Evolutionary conservation across 1,140 invertebrate genomes (phyloP).

Genomic region (Cotesia vestalis): DNA sequence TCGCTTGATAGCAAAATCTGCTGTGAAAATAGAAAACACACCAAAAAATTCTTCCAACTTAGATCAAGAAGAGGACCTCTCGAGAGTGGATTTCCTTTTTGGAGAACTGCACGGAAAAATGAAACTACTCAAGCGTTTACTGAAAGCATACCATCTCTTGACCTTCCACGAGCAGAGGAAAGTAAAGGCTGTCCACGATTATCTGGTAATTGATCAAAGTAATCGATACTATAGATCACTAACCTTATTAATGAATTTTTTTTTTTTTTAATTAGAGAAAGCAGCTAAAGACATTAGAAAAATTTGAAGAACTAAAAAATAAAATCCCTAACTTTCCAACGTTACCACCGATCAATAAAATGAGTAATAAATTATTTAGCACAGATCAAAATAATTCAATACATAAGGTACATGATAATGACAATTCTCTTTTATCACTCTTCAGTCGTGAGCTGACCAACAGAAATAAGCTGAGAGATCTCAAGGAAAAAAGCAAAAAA

Average conservation of each 20-base stretch:
- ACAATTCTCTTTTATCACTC: constrained; percentile 16
- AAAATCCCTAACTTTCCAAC: constrained; percentile 11
- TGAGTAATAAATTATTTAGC: not conserved
- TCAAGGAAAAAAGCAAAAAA: not conserved
- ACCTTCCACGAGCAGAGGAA: constrained; percentile 45
- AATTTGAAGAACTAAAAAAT: constrained; percentile 44
- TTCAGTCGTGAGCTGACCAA: not conserved
- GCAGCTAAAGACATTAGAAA: constrained; percentile 44
- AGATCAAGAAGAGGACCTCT: not conserved
- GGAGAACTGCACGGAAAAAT: constrained; percentile 45
- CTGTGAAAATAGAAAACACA: not conserved
- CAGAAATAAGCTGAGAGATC: not conserved
- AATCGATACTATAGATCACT: not conserved
- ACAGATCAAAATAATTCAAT: not conserved
- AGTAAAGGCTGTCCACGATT: constrained; percentile 48
- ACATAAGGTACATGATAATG: constrained; percentile 41
- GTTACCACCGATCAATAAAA: not conserved
- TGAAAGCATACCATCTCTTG: constrained; percentile 46
- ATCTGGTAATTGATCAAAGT: constrained; percentile 43
- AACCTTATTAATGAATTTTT: not conserved
- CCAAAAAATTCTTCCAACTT: not conserved
- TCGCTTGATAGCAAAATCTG: too few relatives aligned
- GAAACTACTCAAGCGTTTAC: constrained; percentile 42
- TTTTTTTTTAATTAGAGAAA: constrained; percentile 32
- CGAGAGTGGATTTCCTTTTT: constrained; percentile 15